phyloP scores from a whole-genome alignment of 2,113 vertebrate species.

The Emydocephalus ijimae region DNA sequence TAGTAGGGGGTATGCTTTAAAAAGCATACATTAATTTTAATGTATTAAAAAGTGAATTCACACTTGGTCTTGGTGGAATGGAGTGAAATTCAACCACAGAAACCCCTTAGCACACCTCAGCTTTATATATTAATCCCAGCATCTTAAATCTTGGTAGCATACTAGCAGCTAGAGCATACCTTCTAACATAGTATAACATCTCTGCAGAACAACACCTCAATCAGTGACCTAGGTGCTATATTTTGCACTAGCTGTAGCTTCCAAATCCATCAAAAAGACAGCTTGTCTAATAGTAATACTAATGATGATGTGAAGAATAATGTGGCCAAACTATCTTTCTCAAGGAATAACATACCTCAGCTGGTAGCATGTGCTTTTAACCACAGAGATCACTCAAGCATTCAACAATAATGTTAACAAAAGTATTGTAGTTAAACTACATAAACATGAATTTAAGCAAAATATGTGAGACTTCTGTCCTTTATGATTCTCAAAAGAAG shows the following conservation, averaged over 20 bases:
- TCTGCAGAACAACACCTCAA: not conserved
- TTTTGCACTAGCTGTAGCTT: not conserved
- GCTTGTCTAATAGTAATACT: not conserved
- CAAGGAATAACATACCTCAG: not conserved
- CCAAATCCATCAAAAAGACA: not conserved
- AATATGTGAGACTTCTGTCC: not conserved
- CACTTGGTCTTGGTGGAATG: not conserved
- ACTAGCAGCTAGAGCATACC: not conserved
- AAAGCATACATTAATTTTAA: not conserved
- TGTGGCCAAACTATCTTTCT: not conserved
- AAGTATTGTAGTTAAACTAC: not conserved
- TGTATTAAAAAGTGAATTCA: not conserved
- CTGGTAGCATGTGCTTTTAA: not conserved
- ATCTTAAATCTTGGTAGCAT: not conserved
- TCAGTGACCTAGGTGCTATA: not conserved
- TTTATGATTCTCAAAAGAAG: not conserved
- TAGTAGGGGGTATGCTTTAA: not conserved
- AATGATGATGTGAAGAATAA: not conserved
- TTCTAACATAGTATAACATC: not conserved
- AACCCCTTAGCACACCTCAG: not conserved
- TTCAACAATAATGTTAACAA: not conserved
- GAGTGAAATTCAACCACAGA: not conserved
- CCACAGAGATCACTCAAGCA: not conserved
- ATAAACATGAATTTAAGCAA: not conserved
- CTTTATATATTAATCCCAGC: not conserved